Percentiles rank a stretch among this genome's conserved stretches.
phyloP scores from a whole-genome alignment of 2,113 vertebrate species.

The Pachyramphus minor region DNA sequence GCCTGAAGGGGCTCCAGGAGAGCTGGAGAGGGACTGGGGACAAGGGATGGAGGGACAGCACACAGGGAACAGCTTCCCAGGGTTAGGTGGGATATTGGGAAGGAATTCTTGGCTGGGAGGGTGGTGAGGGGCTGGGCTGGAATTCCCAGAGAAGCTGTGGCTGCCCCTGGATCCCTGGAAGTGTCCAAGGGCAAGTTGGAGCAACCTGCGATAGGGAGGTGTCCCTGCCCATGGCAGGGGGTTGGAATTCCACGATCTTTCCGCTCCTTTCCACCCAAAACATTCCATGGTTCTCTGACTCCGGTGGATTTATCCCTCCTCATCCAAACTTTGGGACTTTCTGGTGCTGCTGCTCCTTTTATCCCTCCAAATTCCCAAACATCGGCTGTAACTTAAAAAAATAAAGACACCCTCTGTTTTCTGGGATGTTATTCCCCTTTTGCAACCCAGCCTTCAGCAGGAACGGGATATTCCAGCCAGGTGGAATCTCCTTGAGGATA shows the following conservation, averaged over 20 bases:
- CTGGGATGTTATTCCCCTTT: neutral
- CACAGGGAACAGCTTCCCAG: neutral
- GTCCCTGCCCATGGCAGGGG: neutral
- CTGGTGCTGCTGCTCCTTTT: neutral
- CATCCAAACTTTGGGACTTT: neutral
- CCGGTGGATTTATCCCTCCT: neutral
- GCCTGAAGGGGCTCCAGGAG: neutral
- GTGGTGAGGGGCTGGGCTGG: rapidly evolving
- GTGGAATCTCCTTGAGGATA: neutral
- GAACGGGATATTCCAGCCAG: neutral
- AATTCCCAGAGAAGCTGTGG: neutral
- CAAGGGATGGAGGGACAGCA: neutral
- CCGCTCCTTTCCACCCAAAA: neutral
- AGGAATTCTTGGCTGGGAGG: rapidly evolving
- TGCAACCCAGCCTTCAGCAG: neutral
- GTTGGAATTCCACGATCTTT: neutral
- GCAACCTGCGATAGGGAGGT: rapidly evolving
- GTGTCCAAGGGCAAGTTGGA: neutral
- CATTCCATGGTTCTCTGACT: neutral
- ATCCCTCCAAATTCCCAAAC: neutral
- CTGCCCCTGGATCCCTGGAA: neutral
- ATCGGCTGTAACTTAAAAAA: neutral
- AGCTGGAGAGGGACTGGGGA: neutral
- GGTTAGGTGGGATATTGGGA: neutral
- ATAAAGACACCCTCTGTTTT: too few relatives aligned